Evolutionary conservation across 2,888 invertebrate genomes (phyloP), one percentile per base, ranked within the genome.

Genomic region (Torymus texanus): DNA sequence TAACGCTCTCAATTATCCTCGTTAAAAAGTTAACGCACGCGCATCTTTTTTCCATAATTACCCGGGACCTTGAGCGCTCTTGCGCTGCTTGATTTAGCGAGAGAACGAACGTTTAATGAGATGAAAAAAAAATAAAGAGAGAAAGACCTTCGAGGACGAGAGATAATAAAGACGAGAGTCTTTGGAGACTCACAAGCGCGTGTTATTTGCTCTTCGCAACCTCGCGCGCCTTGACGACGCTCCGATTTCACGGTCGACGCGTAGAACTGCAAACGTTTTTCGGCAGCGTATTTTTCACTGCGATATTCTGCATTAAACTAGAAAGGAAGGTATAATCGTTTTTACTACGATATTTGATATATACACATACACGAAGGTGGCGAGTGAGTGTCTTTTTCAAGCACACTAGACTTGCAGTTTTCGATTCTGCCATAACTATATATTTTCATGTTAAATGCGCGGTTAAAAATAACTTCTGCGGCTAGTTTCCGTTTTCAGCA

Each of bases 81-180:
- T 14, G 55, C 29, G 61, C 21, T 53, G 58, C 71, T 71, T 58
- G 58, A 65, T 74, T 78, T 68, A 56, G 80, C 75, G n/a, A 70
- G 50, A 65, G 63, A 61, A 74, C 70, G 61, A 74, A 74, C 78
- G 56, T 71, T 72, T 58, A 56, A 78, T 72, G 67, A 75, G 67
- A 67, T 78, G 61, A 65, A 78, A 59, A 58, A 51, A 53, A 58
- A 55, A 41, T 61, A 16, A 50, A 24, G 58, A 53, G 21, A 41
- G 51, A 41, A 18, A 66, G 70, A 74, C 56, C 74, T 74, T 74
- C 61, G 73, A 21, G 16, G 62, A 70, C 68, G 74, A 59, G n/a
- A 76, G 77, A 81, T 81, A 72, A 79, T 79, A 66, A 77, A 77
- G 62, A 72, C 71, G 56, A 10, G 62, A 13, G 18, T 58, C 16